phyloP scores from a whole-genome alignment of 2,797 vertebrate species.

The Taenioides sp. region DNA sequence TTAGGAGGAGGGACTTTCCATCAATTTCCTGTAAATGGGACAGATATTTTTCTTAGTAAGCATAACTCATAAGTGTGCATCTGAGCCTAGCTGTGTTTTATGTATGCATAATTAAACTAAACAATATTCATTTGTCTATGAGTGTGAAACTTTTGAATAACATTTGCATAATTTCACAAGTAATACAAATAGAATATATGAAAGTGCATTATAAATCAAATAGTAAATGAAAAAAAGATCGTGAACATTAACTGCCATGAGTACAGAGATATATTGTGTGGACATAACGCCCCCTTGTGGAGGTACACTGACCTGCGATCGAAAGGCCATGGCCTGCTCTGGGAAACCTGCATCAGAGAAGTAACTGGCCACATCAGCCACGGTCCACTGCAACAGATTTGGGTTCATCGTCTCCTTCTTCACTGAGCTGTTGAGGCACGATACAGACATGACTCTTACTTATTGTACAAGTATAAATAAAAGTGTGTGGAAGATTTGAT shows the following conservation, averaged over 20 bases:
- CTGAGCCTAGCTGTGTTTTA: neutral
- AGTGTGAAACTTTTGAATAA: neutral
- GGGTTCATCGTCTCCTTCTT: conserved; percentile 79
- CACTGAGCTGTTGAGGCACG: conserved; percentile 55
- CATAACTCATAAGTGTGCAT: neutral
- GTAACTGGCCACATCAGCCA: conserved; percentile 88
- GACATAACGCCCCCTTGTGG: conserved; percentile 31
- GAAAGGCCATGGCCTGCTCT: conserved; percentile 88
- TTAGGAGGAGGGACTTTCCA: conserved; percentile 89
- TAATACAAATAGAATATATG: conserved; percentile 1
- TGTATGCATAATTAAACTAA: neutral
- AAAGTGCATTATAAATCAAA: neutral
- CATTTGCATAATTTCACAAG: neutral
- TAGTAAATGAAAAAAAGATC: neutral
- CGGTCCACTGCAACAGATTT: conserved; percentile 87
- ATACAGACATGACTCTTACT: neutral
- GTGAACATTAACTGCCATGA: neutral
- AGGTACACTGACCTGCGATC: conserved; percentile 81
- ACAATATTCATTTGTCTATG: neutral
- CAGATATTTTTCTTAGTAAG: conserved; percentile 1
- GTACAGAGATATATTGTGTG: neutral
- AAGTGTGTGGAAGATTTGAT: neutral
- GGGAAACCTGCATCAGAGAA: conserved; percentile 89
- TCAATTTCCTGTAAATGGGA: conserved; percentile 83
- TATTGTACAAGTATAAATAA: neutral